Percentiles rank a stretch among this genome's conserved stretches.
phyloP scores from a whole-genome alignment of 2,113 vertebrate genomes.

The Chionis minor region DNA sequence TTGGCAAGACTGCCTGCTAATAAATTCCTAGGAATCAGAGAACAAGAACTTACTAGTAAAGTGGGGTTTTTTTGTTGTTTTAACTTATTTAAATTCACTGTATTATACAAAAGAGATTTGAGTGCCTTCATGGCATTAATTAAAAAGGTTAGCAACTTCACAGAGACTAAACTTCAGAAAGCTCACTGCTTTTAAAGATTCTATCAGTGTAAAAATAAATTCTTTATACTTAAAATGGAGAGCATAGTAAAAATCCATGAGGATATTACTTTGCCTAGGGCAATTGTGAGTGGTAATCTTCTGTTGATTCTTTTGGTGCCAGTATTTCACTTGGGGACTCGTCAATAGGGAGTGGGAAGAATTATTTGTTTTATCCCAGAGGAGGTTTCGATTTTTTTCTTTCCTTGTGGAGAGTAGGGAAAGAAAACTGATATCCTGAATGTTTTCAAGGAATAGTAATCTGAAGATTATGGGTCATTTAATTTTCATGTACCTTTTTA shows the following conservation, averaged over 20 bases:
- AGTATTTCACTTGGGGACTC: neutral
- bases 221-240: constrained; percentile 41
- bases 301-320: constrained; percentile 40
- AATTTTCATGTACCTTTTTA: neutral
- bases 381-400: neutral
- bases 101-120: neutral
- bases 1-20: neutral
- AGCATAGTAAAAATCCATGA: constrained; percentile 38
- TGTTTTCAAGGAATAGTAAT: neutral
- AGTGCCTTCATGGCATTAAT: constrained; percentile 35
- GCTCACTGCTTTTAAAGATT: constrained; percentile 45
- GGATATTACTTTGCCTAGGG: constrained; percentile 33
- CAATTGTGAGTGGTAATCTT: constrained; percentile 13
- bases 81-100: constrained; percentile 19
- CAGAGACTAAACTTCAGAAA: constrained; percentile 39
- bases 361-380: constrained; percentile 37
- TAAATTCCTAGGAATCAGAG: neutral
- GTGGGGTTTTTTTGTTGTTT: neutral
- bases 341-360: neutral
- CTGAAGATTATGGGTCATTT: neutral
- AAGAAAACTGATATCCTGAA: neutral
- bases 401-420: neutral
- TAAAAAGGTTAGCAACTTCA: constrained; percentile 55
- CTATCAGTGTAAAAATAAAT: constrained; percentile 46
- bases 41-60: neutral